Base-by-base conservation (phyloP, 2,888 invertebrate species). In the Trilocha varians region DNA sequence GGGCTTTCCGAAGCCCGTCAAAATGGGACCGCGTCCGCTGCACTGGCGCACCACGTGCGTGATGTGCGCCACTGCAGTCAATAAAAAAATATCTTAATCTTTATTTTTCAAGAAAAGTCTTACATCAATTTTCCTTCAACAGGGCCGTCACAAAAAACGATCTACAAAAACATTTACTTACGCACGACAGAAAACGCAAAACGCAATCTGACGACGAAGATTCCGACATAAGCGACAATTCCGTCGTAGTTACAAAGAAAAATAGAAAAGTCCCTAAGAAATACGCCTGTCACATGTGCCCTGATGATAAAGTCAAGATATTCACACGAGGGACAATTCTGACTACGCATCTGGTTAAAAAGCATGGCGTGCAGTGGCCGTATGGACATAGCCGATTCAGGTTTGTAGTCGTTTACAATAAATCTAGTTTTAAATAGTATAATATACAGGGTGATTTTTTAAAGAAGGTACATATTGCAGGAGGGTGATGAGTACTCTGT, bases 381-480 rank as follows among this genome's bases (percentile, higher is more conserved):
- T 90, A 89, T 13, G 94, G 94, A 1, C 92, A 93, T 59, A 91
- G 90, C 43, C 79, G 94, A 49, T 94, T 95, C 65, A 89, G 90
- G 87, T 80, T n/a, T n/a, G n/a, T n/a, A n/a, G n/a, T n/a, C n/a
- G n/a, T n/a, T n/a, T n/a, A n/a, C n/a, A n/a, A n/a, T n/a, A n/a
- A n/a, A n/a, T n/a, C n/a, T n/a, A n/a, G n/a, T n/a, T n/a, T n/a
- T n/a, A n/a, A n/a, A n/a, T n/a, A n/a, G n/a, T n/a, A n/a, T n/a
- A n/a, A n/a, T n/a, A n/a, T n/a, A n/a, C n/a, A n/a, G n/a, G n/a
- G n/a, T n/a, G n/a, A n/a, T n/a, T n/a, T n/a, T n/a, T n/a, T n/a
- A n/a, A n/a, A n/a, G n/a, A n/a, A n/a, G n/a, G n/a, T n/a, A n/a
- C n/a, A n/a, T n/a, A n/a, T n/a, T n/a, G n/a, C n/a, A n/a, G n/a